These are phyloP conservation scores for Melanitta fusca DNA, from an alignment of 2,797 vertebrate genomes.

Conservation along the genomic window DNA sequence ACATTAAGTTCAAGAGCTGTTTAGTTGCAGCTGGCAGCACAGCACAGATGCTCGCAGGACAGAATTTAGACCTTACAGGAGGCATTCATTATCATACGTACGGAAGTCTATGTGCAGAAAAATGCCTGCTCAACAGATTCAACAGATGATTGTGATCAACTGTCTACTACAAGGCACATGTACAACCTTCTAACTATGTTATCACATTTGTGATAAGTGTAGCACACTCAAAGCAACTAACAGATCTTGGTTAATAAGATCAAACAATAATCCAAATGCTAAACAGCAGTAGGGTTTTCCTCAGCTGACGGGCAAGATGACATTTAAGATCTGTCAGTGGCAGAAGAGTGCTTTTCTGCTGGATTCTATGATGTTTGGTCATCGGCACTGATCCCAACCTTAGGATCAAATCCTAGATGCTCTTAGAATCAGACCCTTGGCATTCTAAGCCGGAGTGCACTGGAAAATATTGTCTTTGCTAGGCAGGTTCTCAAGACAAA, in stretches of 20 bases:
- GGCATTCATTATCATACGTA: not conserved
- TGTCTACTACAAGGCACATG: not conserved
- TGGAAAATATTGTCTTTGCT: not conserved
- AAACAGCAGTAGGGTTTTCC: not conserved
- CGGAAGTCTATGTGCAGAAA: not conserved
- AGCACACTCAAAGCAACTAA: not conserved
- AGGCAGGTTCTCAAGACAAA: not conserved
- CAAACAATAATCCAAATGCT: not conserved
- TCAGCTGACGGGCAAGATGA: not conserved
- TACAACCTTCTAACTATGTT: accelerated
- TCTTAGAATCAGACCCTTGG: not conserved
- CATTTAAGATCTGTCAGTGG: not conserved
- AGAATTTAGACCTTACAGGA: not conserved
- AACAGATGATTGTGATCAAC: not conserved
- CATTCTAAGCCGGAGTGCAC: not conserved
- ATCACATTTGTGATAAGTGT: not conserved
- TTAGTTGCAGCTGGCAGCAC: not conserved
- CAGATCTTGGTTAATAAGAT: not conserved
- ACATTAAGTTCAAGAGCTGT: not conserved
- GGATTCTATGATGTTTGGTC: not conserved
- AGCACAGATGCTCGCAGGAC: not conserved
- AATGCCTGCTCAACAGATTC: not conserved
- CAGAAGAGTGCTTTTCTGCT: not conserved
- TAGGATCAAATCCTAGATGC: not conserved
- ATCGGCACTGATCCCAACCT: not conserved